These are phyloP conservation scores for Coreius guichenoti DNA, from an alignment of 2,797 vertebrate species.

Conservation along the genomic window DNA sequence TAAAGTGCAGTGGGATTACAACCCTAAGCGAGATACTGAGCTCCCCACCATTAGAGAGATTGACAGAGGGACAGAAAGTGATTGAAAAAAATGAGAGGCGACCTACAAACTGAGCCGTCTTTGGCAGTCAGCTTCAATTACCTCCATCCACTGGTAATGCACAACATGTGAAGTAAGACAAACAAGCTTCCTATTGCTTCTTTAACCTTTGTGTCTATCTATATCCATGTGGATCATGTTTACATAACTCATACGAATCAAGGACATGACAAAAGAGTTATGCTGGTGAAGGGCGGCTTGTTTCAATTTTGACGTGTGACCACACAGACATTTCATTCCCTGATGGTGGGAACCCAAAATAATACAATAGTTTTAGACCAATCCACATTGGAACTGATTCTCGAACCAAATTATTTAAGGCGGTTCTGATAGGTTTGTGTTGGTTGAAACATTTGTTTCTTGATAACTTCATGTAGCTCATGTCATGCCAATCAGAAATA, in stretches of 20 bases:
- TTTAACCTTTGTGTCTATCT: conserved; percentile 55
- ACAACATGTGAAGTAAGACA: conserved; percentile 73
- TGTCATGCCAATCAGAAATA: conserved; percentile 36
- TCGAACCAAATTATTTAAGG: conserved; percentile 63
- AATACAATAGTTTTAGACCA: conserved; percentile 62
- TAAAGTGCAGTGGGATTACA: conserved; percentile 70
- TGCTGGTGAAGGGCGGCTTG: conserved; percentile 27
- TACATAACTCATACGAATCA: conserved; percentile 57
- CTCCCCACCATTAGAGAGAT: conserved; percentile 59
- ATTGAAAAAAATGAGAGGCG: conserved; percentile 47
- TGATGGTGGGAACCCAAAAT: conserved; percentile 47
- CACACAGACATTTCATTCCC: conserved; percentile 41
- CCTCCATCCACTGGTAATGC: conserved; percentile 72
- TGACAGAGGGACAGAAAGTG: conserved; percentile 53
- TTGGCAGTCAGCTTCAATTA: conserved; percentile 75
- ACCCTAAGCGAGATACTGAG: conserved; percentile 69
- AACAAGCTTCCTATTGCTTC: conserved; percentile 66
- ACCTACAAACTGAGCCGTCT: conserved; percentile 74
- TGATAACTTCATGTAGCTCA: background rate
- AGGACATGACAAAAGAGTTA: conserved; percentile 45
- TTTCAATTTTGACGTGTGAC: conserved; percentile 48
- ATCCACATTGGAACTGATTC: conserved; percentile 55
- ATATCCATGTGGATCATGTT: conserved; percentile 66
- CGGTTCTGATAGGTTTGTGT: conserved; percentile 15
- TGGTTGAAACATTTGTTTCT: conserved; percentile 28